Evolutionary conservation across 2,888 invertebrate genomes (phyloP).

Genomic region (Aphodius granarius): DNA sequence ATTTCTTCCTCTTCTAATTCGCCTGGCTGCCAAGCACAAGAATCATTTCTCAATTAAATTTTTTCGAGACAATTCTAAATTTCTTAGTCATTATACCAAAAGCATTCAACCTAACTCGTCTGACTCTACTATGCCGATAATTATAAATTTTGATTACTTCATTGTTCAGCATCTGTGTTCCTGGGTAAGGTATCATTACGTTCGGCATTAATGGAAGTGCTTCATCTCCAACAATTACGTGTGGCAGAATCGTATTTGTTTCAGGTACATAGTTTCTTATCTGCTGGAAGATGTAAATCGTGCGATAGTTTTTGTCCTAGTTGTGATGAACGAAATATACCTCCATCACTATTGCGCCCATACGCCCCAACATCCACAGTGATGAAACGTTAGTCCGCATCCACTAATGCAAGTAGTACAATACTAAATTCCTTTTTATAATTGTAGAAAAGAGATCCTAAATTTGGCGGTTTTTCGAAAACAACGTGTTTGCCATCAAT

Average conservation of each 20-base stretch:
- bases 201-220: slow-evolving; percentile 13
- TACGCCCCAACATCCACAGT: slow-evolving; percentile 17
- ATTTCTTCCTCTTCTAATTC: slow-evolving; percentile 1
- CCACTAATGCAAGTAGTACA: slow-evolving; percentile 4
- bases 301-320: slow-evolving; percentile 16
- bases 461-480: not conserved
- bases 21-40: slow-evolving; percentile 1
- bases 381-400: slow-evolving; percentile 19
- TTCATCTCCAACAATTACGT: slow-evolving; percentile 15
- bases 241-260: slow-evolving; percentile 3
- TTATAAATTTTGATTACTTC: slow-evolving; percentile 8
- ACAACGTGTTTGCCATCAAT: slow-evolving; percentile 35
- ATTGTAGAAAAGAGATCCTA: slow-evolving; percentile 3
- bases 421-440: not conserved
- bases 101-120: not conserved
- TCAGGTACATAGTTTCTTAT: slow-evolving; percentile 1
- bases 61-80: not conserved
- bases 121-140: slow-evolving; percentile 10
- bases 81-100: not conserved
- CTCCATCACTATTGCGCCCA: slow-evolving; percentile 16
- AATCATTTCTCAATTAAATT: not conserved
- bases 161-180: not conserved
- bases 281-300: slow-evolving; percentile 3
- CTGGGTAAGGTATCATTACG: slow-evolving; percentile 15
- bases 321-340: slow-evolving; percentile 9